Evolutionary conservation across 2,113 vertebrate genomes (phyloP).

Genomic region (Xyliphius kryptos): DNA sequence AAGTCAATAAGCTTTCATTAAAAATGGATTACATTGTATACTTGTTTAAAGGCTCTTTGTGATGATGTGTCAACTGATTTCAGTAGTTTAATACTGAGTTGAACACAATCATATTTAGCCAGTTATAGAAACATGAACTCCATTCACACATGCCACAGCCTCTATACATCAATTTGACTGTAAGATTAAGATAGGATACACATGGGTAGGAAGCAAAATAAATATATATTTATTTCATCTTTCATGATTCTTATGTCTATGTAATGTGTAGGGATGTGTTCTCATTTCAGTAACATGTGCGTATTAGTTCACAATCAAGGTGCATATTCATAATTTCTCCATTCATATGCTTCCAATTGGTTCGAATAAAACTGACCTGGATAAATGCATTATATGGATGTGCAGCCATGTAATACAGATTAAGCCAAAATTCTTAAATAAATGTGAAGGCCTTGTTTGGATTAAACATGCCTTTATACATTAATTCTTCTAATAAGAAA

Average conservation of each 20-base stretch:
- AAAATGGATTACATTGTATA: no score
- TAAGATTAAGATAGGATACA: constrained; percentile 65
- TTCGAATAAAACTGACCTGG: background rate
- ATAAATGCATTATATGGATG: no score
- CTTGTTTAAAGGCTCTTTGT: no score
- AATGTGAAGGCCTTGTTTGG: no score
- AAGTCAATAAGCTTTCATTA: no score
- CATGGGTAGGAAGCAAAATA: constrained; percentile 56
- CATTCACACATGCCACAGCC: constrained; percentile 29
- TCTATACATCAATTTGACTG: constrained; percentile 35
- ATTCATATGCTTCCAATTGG: background rate
- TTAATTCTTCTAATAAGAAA: background rate
- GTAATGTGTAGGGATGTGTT: no score
- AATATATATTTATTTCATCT: constrained; percentile 51
- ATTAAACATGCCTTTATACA: no score
- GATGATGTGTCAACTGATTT: no score
- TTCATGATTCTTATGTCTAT: constrained; percentile 31
- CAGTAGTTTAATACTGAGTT: no score
- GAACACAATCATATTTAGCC: no score
- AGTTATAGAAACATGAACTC: no score
- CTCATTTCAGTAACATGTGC: background rate
- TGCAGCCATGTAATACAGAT: background rate
- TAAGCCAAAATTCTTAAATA: constrained; percentile 15
- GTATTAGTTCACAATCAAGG: background rate
- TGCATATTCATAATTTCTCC: background rate